Percentiles rank a stretch among this genome's conserved stretches.
Evolutionary conservation across 2,797 vertebrate species (phyloP).

Genomic region (Paguma larvata): DNA sequence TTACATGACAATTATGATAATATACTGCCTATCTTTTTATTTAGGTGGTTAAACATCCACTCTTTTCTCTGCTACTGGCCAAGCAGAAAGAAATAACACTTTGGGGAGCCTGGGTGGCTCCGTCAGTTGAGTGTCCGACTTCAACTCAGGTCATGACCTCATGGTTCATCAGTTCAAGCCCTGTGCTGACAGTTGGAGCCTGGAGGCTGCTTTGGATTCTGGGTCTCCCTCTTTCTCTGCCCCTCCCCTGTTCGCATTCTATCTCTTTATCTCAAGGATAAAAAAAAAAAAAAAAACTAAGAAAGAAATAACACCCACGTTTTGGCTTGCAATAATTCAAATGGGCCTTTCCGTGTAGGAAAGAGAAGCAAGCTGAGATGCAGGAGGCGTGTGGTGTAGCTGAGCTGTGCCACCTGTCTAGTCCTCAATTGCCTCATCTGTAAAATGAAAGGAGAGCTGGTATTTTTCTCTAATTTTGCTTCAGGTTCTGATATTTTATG

Average conservation of each 20-base stretch:
- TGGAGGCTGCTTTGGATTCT: too few relatives aligned
- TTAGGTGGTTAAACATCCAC: background rate
- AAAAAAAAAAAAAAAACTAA: background rate
- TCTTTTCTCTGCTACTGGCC: background rate
- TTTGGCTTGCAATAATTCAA: background rate
- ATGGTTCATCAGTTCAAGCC: too few relatives aligned
- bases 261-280: too few relatives aligned
- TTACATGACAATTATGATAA: background rate
- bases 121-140: too few relatives aligned
- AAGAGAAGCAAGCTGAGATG: background rate
- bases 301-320: background rate
- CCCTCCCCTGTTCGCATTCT: too few relatives aligned
- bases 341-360: background rate
- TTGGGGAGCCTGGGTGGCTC: too few relatives aligned
- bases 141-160: too few relatives aligned
- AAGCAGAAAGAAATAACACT: background rate
- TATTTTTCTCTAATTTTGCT: background rate
- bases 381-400: accelerated
- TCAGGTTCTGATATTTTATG: background rate
- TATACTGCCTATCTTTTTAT: background rate
- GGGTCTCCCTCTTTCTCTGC: too few relatives aligned
- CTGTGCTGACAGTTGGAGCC: too few relatives aligned
- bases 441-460: background rate
- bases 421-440: background rate
- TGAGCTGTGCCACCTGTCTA: background rate